Conservation (phyloP, 2,797 vertebrate species). For the Poecilia velifera region DNA sequence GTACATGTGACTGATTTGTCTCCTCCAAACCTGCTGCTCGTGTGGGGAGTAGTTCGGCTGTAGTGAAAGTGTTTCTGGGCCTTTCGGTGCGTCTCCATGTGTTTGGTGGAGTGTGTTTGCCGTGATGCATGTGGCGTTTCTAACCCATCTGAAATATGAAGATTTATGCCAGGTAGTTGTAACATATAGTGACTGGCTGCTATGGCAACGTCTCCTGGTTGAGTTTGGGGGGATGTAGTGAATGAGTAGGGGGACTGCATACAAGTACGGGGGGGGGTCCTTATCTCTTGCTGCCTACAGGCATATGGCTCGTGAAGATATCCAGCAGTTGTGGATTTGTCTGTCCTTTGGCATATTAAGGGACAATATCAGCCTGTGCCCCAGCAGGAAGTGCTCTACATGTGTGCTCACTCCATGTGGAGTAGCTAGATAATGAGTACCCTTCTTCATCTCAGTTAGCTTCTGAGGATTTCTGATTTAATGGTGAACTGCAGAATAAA, state of each 20-base stretch:
- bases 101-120: conserved; percentile 20
- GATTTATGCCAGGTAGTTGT: conserved; percentile 72
- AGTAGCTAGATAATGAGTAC: conserved; percentile 49
- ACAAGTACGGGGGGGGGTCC: conserved; percentile 21
- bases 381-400: conserved; percentile 23
- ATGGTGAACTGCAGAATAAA: background rate
- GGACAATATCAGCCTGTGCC: conserved; percentile 29
- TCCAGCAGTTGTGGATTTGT: conserved; percentile 50
- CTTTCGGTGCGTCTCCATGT: conserved; percentile 36
- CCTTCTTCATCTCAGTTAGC: conserved; percentile 15
- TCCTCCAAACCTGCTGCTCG: background rate
- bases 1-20: conserved; percentile 16
- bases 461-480: conserved; percentile 9
- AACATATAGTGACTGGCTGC: conserved; percentile 74
- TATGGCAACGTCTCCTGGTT: conserved; percentile 67
- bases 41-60: background rate
- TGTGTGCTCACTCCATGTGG: conserved; percentile 33
- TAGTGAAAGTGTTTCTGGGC: conserved; percentile 12
- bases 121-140: conserved; percentile 57
- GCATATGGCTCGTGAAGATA: conserved; percentile 69
- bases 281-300: conserved; percentile 68
- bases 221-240: conserved; percentile 30
- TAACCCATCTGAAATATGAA: conserved; percentile 47
- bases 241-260: conserved; percentile 8
- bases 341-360: conserved; percentile 50